Conservation (phyloP, 2,797 vertebrate species). For the Sebastes diploproa region DNA sequence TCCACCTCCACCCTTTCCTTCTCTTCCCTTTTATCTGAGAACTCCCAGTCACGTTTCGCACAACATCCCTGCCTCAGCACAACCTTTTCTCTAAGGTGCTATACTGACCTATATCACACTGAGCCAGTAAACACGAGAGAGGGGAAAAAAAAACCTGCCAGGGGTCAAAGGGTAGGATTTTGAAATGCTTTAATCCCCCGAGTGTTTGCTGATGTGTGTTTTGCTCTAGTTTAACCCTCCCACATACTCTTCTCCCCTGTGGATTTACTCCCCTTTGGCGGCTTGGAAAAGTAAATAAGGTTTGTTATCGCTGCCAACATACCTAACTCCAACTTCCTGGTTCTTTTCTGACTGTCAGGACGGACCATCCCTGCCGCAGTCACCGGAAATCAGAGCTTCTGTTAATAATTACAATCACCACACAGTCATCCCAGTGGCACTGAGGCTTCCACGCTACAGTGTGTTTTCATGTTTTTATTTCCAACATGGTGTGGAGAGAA, state of each 20-base stretch:
- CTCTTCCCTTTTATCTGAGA: conserved; percentile 25
- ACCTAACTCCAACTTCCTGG: conserved; percentile 66
- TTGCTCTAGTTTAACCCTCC: conserved; percentile 46
- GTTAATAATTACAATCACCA: conserved; percentile 67
- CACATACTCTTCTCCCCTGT: conserved; percentile 19
- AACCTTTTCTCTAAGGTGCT: conserved; percentile 52
- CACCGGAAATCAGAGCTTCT: conserved; percentile 20
- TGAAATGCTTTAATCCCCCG: conserved; percentile 56
- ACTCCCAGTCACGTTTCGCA: conserved; percentile 21
- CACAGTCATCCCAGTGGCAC: conserved; percentile 17
- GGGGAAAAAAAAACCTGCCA: conserved; percentile 1
- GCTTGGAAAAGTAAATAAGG: conserved; percentile 70
- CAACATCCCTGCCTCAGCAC: conserved; percentile 53
- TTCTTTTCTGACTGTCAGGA: conserved; percentile 42
- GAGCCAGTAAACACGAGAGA: conserved; percentile 42
- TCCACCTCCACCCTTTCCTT: background rate
- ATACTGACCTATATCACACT: conserved; percentile 57
- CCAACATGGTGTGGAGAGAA: background rate
- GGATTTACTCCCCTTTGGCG: conserved; percentile 54
- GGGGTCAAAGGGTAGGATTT: conserved; percentile 71
- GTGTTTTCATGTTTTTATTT: conserved; percentile 12
- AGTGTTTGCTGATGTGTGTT: conserved; percentile 61
- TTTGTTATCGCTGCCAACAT: conserved; percentile 68
- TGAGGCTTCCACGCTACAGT: background rate
- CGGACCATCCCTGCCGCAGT: conserved; percentile 15